Conservation (phyloP, 2,113 vertebrate genomes). For the Callocephalon fimbriatum region DNA sequence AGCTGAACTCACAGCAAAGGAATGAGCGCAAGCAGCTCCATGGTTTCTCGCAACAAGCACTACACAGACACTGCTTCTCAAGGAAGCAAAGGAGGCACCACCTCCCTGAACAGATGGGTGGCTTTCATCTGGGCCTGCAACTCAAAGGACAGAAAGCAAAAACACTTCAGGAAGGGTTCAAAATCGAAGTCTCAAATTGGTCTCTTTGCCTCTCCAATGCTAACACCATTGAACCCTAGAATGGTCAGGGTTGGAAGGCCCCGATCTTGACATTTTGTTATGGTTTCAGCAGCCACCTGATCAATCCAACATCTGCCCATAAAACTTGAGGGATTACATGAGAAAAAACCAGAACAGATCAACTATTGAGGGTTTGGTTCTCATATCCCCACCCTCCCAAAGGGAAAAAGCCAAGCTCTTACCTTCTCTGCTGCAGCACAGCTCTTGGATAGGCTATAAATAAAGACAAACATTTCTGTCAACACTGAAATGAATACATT, state of each 20-base stretch:
- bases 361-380: background rate
- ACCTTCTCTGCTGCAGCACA: background rate
- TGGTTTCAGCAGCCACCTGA: background rate
- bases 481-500: background rate
- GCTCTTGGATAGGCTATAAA: background rate
- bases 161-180: background rate
- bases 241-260: background rate
- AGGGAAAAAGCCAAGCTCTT: background rate
- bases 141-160: background rate
- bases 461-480: background rate
- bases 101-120: background rate
- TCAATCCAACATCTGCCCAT: background rate
- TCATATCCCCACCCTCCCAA: accelerated
- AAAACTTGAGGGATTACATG: background rate
- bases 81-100: background rate
- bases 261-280: background rate
- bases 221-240: background rate
- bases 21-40: background rate
- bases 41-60: background rate
- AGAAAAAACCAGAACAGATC: background rate
- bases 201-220: background rate
- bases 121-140: background rate
- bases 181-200: background rate
- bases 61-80: background rate
- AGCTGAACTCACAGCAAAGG: background rate